Base-by-base conservation (phyloP, 53 echinoderm and acorn worm genomes). In the Temnopleurus reevesii region DNA sequence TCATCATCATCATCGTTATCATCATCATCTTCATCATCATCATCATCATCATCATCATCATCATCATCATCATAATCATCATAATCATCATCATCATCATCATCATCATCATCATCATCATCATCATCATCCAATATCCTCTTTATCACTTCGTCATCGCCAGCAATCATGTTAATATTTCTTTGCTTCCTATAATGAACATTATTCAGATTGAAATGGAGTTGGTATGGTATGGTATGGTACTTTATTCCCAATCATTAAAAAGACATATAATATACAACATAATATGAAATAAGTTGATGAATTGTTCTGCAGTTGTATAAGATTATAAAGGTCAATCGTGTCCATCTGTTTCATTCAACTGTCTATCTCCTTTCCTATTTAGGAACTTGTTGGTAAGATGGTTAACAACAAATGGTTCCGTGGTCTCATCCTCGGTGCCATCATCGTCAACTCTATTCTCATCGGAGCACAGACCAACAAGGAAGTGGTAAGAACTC, bases 391-490 rank as follows among this genome's bases (percentile, higher is more conserved):
- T 44, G 99, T 99, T 12, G 96, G 99, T 23, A 92, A 80, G 47
- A 88, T 99, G 99, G 96, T 99, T 13, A 96, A 96, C 51, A 96
- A 96, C 58, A 49, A 92, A 25, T 84, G 83, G 47, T 99, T 99
- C 36, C 93, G 94, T 30, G 90, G 83, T 60, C 89, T 99, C 91
- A 99, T 99, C 56, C 90, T 99, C 1, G 88, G 77, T 18, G 93
- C 94, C 12, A 99, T 99, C 44, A 81, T 92, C 1, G 84, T 90
- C 65, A 99, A 99, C 54, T 89, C 94, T 26, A 86, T 96, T 76
- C 93, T 99, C 55, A 95, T 99, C 28, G 99, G 96, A 1, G 89
- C 93, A 5, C 96, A 96, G 61, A 99, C 99, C 59, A 94, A 92
- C 41, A 86, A 91, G 54, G 94, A 94, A 71, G 60, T 95, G 86